Evolutionary conservation across 2,113 vertebrate genomes (phyloP).

Genomic region (Monopterus albus): DNA sequence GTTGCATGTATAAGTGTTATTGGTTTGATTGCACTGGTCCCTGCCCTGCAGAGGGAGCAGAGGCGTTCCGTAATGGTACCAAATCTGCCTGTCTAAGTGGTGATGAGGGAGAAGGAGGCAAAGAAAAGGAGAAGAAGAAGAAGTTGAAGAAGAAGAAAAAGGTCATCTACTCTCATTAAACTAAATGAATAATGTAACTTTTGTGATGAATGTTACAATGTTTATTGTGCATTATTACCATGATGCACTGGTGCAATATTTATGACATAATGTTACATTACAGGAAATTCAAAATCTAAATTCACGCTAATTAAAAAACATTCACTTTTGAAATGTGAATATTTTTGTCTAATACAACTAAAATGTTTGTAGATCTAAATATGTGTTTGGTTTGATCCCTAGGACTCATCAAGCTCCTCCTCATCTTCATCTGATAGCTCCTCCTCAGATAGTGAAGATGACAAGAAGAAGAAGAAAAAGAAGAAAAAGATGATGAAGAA

Average conservation of each 20-base stretch:
- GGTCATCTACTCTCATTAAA: too few species aligned
- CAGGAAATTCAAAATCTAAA: too few species aligned
- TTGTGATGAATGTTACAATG: too few species aligned
- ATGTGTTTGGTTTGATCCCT: conserved; percentile 7
- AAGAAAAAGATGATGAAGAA: conserved; percentile 38
- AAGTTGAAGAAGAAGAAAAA: conserved; percentile 62
- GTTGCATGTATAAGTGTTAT: too few species aligned
- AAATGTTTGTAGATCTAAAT: background rate
- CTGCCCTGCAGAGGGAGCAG: conserved; percentile 22
- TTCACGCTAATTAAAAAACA: too few species aligned
- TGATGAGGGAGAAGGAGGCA: conserved; percentile 63
- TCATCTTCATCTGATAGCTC: conserved; percentile 58
- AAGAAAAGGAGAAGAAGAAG: conserved; percentile 44
- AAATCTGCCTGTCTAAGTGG: conserved; percentile 63
- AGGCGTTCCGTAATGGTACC: background rate
- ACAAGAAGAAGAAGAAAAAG: conserved; percentile 38
- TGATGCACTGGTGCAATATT: background rate
- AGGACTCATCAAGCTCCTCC: conserved; percentile 53
- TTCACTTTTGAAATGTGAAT: background rate
- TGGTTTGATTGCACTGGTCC: conserved; percentile 5
- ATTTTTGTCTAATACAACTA: background rate
- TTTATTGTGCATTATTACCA: background rate
- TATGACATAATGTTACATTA: too few species aligned
- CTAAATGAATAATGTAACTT: too few species aligned
- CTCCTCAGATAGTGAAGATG: conserved; percentile 52